Base-by-base conservation (phyloP, 2,888 invertebrate species). In the Tyria jacobaeae region DNA sequence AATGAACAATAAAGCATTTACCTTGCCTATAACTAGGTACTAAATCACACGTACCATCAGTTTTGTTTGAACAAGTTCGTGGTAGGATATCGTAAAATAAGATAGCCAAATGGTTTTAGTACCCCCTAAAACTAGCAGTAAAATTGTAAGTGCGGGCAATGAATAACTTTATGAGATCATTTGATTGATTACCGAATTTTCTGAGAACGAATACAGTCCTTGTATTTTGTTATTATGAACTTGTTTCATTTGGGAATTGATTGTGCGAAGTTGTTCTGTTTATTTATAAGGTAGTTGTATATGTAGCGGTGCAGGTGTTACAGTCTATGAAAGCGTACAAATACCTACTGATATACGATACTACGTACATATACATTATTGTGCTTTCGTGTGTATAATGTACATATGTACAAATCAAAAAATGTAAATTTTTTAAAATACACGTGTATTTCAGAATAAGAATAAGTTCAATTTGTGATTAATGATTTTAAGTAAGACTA, bases 51-150 rank as follows among this genome's bases (percentile, higher is more conserved):
- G 82, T 83, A 79, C 82, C 82, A 83, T 85, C 86, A 85, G 86
- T 86, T 86, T 84, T 85, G 85, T 87, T 85, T 82, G 83, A 81
- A 80, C 78, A 84, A 79, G 62, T 57, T 58, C 71, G 84, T 78
- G 82, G 86, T 84, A 80, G 83, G 82, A 84, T 84, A 86, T 84
- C 90, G 88, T 90, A 89, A 90, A 90, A 89, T 86, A 85, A 86
- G 87, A 89, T 88, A 87, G 87, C 87, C 87, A 89, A 90, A 90
- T 89, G 86, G 89, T 89, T 89, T 89, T 89, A 90, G 82, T 89
- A 78, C 83, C 83, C 77, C 82, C 88, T 90, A 89, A 90, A 90
- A 89, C 88, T 89, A 88, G 88, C 83, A 82, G 84, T 90, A 89
- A 89, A 90, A 87, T 85, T 81, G 86, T 84, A 87, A 88, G 89